Conservation (phyloP, 2,888 invertebrate species). For the Chrysolina oricalcia region DNA sequence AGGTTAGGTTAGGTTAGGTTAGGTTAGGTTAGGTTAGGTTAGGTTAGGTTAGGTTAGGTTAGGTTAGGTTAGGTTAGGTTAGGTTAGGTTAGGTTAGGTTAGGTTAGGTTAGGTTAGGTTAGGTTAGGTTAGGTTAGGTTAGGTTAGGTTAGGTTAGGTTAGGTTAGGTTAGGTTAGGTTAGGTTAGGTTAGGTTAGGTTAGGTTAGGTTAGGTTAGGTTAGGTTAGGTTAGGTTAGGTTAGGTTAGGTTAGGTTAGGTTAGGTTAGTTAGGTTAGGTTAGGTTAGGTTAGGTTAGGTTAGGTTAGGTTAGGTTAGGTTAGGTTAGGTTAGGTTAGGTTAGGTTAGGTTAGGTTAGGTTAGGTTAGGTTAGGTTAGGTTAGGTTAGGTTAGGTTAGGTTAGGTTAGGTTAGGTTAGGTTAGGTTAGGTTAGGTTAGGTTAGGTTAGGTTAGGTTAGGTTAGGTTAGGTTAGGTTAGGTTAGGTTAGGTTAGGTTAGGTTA, state of each 20-base stretch:
- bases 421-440: constrained; percentile 11
- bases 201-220: too few relatives aligned
- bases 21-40: constrained; percentile 37
- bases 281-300: constrained; percentile 40
- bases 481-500: constrained; percentile 6
- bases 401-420: constrained; percentile 37
- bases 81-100: constrained; percentile 31
- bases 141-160: too few relatives aligned
- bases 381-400: constrained; percentile 40
- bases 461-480: constrained; percentile 6
- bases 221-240: constrained; percentile 30
- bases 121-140: too few relatives aligned
- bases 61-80: constrained; percentile 37
- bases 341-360: constrained; percentile 52
- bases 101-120: constrained; percentile 23
- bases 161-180: too few relatives aligned
- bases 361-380: constrained; percentile 59
- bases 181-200: too few relatives aligned
- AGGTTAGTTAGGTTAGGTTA: constrained; percentile 28
- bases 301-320: constrained; percentile 40
- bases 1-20: constrained; percentile 34
- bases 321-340: constrained; percentile 43
- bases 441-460: constrained; percentile 6
- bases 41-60: constrained; percentile 36
- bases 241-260: constrained; percentile 18